Evolutionary conservation across 2,888 invertebrate species (phyloP), one percentile per base, ranked within the genome.

Genomic region (Danaus chrysippus): DNA sequence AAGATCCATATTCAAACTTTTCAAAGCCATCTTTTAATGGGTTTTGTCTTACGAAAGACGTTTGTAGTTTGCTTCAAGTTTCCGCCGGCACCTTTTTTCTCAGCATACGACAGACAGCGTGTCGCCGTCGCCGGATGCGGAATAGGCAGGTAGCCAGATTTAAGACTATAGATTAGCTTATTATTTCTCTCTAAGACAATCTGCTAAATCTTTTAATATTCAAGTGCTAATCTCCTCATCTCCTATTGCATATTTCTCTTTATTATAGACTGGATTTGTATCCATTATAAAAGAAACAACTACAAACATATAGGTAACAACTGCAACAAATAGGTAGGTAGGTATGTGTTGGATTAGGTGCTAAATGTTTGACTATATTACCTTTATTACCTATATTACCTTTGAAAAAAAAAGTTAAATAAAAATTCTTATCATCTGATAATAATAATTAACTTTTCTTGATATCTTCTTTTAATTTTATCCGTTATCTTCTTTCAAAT

Each of bases 81-180:
- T 64, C 61, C 59, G 59, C 59, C 53, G 46, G 60, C 59, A 64
- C 59, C 59, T 63, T 68, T 65, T 71, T 70, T 71, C 61, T 42
- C 57, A 53, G 46, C 23, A 58, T 56, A 57, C 65, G 68, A 73
- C 76, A 86, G 86, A 86, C 86, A 73, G 84, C 73, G 65, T 80
- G 86, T 81, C 86, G 86, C 86, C 85, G 66, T 58, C 65, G 71
- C 77, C 85, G 84, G 83, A 84, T 79, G 78, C 74, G 62, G 61
- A 19, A 62, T 63, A 65, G 57, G 61, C 64, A 68, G 66, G 68
- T 69, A 62, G 61, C 59, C 54, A 56, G 61, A 59, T 58, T 62
- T 58, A 55, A 49, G 23, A 34, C 23, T 34, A 19, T 44, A 44
- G 58, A 62, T 55, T 58, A 58, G 44, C n/a, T n/a, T n/a, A 12